Evolutionary conservation across 2,888 invertebrate genomes (phyloP).

Genomic region (Troides helena): DNA sequence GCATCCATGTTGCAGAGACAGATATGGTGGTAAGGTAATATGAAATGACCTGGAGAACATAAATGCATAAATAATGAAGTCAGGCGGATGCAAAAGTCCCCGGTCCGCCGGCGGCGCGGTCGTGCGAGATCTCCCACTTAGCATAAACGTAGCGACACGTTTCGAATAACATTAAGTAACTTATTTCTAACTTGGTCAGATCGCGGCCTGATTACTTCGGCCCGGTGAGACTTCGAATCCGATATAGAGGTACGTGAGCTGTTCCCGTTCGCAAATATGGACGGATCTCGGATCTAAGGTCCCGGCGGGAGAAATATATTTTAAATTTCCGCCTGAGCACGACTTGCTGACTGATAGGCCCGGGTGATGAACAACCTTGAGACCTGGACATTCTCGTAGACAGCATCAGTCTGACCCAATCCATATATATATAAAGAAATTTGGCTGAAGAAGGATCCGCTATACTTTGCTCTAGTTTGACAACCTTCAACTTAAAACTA

Average conservation of each 20-base stretch:
- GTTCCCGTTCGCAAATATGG: constrained; percentile 29
- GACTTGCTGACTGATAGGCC: no score
- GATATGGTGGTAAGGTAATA: not conserved
- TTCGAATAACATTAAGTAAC: constrained; percentile 70
- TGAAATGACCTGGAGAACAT: not conserved
- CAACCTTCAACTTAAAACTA: no score
- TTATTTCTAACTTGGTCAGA: constrained; percentile 56
- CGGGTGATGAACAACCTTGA: no score
- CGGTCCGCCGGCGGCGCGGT: constrained; percentile 58
- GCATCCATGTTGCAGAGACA: no score
- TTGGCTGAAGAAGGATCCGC: no score
- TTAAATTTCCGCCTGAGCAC: constrained; percentile 14
- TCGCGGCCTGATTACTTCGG: constrained; percentile 45
- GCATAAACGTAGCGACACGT: constrained; percentile 76
- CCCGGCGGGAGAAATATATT: constrained; percentile 10
- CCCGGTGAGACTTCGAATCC: constrained; percentile 49
- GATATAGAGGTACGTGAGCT: constrained; percentile 47
- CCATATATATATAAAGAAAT: no score
- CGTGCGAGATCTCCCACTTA: constrained; percentile 73
- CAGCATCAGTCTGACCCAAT: no score
- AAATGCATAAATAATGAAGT: constrained; percentile 4
- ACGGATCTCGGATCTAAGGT: constrained; percentile 20
- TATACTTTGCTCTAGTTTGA: no score
- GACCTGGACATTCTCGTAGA: no score
- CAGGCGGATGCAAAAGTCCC: constrained; percentile 62